phyloP scores from a whole-genome alignment of 2,888 invertebrate species.

The Anoncus sp. region DNA sequence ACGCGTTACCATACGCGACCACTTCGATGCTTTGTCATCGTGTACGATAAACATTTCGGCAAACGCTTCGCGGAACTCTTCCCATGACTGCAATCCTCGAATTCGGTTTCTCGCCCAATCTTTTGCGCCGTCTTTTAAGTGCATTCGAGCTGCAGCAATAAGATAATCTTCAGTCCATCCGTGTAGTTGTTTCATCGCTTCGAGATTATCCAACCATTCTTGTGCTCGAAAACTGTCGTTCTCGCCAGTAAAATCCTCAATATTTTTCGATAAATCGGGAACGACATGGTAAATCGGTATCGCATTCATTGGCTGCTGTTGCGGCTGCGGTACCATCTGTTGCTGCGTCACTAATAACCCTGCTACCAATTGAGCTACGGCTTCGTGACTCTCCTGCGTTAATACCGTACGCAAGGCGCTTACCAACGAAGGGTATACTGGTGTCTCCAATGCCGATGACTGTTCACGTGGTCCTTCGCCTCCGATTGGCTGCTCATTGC shows the following conservation, averaged over 20 bases:
- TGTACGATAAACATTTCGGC: constrained; percentile 20
- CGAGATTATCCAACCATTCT: constrained; percentile 10
- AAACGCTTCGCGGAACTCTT: constrained; percentile 29
- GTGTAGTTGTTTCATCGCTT: constrained; percentile 4
- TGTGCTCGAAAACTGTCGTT: neutral
- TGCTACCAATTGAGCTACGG: too few relatives aligned
- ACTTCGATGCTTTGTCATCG: constrained; percentile 2
- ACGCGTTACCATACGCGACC: constrained; percentile 17
- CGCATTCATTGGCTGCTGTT: neutral
- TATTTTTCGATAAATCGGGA: too few relatives aligned
- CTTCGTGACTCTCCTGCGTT: too few relatives aligned
- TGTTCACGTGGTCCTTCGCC: too few relatives aligned
- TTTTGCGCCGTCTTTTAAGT: neutral
- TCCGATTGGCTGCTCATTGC: too few relatives aligned
- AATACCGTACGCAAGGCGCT: too few relatives aligned
- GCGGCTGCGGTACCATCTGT: neutral
- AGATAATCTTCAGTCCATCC: neutral
- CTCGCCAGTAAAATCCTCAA: constrained; percentile 8
- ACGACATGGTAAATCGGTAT: neutral
- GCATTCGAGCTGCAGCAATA: neutral
- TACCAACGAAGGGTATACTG: too few relatives aligned
- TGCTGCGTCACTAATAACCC: too few relatives aligned
- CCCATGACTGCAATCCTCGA: constrained; percentile 10
- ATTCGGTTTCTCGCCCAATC: constrained; percentile 8
- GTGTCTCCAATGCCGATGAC: too few relatives aligned